phyloP scores from a whole-genome alignment of 2,113 vertebrate species.

The Malurus cyaneus region DNA sequence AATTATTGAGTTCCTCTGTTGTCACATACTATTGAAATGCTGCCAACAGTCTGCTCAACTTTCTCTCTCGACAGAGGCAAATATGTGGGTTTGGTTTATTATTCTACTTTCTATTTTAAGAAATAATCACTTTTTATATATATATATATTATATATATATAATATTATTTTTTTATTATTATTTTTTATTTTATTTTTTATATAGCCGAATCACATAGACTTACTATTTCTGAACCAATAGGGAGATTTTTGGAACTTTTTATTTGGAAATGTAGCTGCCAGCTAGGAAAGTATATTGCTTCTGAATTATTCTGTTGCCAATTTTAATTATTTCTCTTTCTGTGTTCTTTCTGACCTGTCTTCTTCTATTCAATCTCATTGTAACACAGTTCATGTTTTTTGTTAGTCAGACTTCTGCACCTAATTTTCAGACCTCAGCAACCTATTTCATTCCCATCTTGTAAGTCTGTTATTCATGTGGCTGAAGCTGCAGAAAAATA shows the following conservation, averaged over 20 bases:
- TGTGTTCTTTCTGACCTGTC: background rate
- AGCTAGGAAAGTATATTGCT: background rate
- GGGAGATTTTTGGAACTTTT: background rate
- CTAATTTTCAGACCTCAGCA: background rate
- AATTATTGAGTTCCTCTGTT: background rate
- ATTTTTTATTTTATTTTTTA: background rate
- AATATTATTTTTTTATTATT: too few species aligned
- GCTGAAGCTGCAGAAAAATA: background rate
- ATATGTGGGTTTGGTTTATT: background rate
- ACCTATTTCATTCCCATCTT: background rate
- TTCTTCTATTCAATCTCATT: background rate
- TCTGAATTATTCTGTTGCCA: background rate
- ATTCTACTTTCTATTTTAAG: background rate
- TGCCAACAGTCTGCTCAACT: background rate
- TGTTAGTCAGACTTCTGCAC: background rate
- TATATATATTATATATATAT: too few species aligned
- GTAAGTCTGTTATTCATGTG: background rate
- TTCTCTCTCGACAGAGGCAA: background rate
- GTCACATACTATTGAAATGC: background rate
- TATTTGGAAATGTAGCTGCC: background rate
- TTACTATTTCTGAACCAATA: background rate
- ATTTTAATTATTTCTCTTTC: background rate
- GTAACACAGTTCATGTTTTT: background rate
- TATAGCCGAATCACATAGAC: background rate
- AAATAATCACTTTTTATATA: background rate